Evolutionary conservation across 1,140 invertebrate genomes (phyloP), one percentile per base, ranked within the genome.

Genomic region (Scaptomyza graminum): DNA sequence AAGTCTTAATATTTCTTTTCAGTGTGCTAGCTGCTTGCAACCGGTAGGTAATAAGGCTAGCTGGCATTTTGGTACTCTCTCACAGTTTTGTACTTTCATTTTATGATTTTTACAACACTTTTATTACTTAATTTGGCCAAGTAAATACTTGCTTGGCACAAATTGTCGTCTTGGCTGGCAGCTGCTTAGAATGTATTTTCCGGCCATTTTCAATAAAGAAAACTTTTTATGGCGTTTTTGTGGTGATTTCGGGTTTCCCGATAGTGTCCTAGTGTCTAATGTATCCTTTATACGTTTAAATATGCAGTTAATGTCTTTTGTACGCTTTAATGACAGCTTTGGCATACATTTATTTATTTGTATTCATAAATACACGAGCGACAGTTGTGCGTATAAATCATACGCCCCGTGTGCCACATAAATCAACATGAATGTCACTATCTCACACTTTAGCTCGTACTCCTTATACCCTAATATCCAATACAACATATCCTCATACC

Each of bases 51-150:
- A 28, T 28, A 28, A 28, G 28, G 28, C 28, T 28, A 0, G 5
- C 15, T 12, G 12, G 22, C 12, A 28, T 16, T 12, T 22, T 16
- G 13, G 18, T 22, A 22, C 18, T 22, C 18, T 22, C 18, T 22
- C 4, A 39, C 34, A 52, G 56, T 49, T 76, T 59, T 63, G 80
- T 84, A 74, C 80, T 79, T 69, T 72, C 67, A 57, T 73, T 84
- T 84, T 76, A 79, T 84, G 76, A 49, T 61, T 70, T 84, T 84
- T 67, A 84, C 80, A 84, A 79, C 65, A 63, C 64, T 83, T 83
- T 83, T 83, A 83, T 83, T 83, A 57, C 79, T 83, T 79, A 76
- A 83, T 83, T 78, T 61, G 75, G 66, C 61, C 41, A 67, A 82
- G 77, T 54, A 68, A 76, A 73, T 62, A 67, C 69, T 63, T 34